Evolutionary conservation across 2,113 vertebrate species (phyloP).

Genomic region (Eupsittula cactorum): DNA sequence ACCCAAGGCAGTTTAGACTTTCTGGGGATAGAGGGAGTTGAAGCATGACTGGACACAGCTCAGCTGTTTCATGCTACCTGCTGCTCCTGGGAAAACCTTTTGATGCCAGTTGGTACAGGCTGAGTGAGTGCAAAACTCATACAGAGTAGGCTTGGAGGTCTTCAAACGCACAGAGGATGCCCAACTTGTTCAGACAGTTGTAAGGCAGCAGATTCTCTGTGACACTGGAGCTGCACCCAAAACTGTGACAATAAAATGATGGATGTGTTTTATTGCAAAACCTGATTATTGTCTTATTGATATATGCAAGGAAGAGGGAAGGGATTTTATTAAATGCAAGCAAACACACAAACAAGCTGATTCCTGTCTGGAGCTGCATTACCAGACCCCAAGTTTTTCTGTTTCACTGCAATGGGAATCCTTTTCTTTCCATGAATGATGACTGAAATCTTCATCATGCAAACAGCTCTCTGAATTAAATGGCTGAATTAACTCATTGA

Average conservation of each 20-base stretch:
- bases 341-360: not conserved
- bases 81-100: not conserved
- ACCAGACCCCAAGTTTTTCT: not conserved
- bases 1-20: not conserved
- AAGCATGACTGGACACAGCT: not conserved
- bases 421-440: not conserved
- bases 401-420: not conserved
- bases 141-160: not conserved
- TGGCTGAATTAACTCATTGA: not conserved
- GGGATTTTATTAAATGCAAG: not conserved
- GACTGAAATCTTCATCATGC: not conserved
- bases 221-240: not conserved
- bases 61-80: not conserved
- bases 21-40: not conserved
- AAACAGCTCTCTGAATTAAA: not conserved
- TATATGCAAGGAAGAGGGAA: not conserved
- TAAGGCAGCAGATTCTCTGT: not conserved
- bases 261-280: not conserved
- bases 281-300: not conserved
- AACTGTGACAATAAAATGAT: not conserved
- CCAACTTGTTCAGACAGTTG: not conserved
- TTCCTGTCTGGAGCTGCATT: not conserved
- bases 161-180: not conserved
- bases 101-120: not conserved
- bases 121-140: not conserved